Base-by-base conservation (phyloP, 2,888 invertebrate species). In the Ectemnius lituratus region DNA sequence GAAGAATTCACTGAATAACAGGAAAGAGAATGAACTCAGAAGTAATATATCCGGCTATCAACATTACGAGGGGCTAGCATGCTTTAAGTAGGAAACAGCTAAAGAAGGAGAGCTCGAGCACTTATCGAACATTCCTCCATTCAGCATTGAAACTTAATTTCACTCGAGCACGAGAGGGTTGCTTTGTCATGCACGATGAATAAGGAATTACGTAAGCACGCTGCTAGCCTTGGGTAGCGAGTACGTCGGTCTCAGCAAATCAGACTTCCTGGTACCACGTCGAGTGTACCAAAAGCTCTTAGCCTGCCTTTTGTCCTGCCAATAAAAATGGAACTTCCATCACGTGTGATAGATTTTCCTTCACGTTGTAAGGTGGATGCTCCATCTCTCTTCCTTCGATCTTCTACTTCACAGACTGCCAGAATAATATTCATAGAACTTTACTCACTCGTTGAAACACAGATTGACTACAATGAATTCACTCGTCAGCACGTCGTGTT, bases 251-350 rank as follows among this genome's bases (percentile, higher is more conserved):
- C 62, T 62, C 46, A 49, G 73, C 47, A 71, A 73, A 75, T 78
- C 13, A 70, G 69, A 64, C 49, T 20, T 62, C 57, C 37, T 37
- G 37, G 14, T 1, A 45, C 47, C 16, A 28, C 28, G 47, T 16
- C 28, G 68, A 60, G 67, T 60, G 61, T 20, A 58, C 20, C 18
- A 63, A 69, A 78, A 80, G 74, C 78, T 80, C 78, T 83, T 76
- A 79, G 73, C 79, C 70, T 72, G 79, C 81, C 79, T 83, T 82
- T 83, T 80, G 80, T 80, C 75, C 81, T 83, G 80, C 86, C 88
- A 88, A 88, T 88, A 87, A 89, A 87, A 88, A 87, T 88, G 86
- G 85, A 88, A 88, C 87, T 88, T 84, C 84, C 86, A 88, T 88
- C 88, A 87, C 84, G 86, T 88, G 88, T 89, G 89, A 89, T 89